phyloP scores from a whole-genome alignment of 1,140 invertebrate species.

The Meloidogyne exigua region DNA sequence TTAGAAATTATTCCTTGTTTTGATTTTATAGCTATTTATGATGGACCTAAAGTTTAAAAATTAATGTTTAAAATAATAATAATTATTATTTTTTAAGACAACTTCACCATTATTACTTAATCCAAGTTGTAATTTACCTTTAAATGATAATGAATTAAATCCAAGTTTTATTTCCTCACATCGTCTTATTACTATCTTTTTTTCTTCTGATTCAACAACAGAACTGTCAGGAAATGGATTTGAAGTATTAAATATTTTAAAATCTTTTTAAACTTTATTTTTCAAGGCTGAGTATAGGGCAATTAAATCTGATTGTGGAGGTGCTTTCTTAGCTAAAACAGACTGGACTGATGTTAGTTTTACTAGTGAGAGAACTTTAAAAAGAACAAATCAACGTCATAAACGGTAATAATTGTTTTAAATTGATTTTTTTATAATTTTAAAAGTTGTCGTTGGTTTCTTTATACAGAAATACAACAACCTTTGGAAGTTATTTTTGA shows the following conservation, averaged over 20 bases:
- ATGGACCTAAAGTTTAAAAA: conserved; percentile 47
- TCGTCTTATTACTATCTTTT: conserved; percentile 45
- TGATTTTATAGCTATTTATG: conserved; percentile 57
- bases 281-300: conserved; percentile 22
- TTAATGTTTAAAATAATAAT: background rate
- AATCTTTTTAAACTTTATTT: background rate
- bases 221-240: conserved; percentile 14
- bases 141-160: conserved; percentile 25
- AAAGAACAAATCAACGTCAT: conserved; percentile 51
- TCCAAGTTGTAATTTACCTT: conserved; percentile 37
- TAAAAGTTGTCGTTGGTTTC: conserved; percentile 48
- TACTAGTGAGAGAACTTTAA: conserved; percentile 43
- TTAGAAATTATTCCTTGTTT: conserved; percentile 32
- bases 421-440: background rate
- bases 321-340: conserved; percentile 23
- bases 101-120: conserved; percentile 50
- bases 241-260: conserved; percentile 2
- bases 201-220: conserved; percentile 47
- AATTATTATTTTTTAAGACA: background rate
- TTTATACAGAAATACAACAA: conserved; percentile 35
- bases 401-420: conserved; percentile 28
- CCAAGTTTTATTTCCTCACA: conserved; percentile 35
- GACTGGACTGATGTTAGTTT: conserved; percentile 32
- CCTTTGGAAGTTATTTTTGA: conserved; percentile 53
- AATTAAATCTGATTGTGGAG: conserved; percentile 43